Base-by-base conservation (phyloP, 2,888 invertebrate genomes). In the Drosophila atroscutellata region DNA sequence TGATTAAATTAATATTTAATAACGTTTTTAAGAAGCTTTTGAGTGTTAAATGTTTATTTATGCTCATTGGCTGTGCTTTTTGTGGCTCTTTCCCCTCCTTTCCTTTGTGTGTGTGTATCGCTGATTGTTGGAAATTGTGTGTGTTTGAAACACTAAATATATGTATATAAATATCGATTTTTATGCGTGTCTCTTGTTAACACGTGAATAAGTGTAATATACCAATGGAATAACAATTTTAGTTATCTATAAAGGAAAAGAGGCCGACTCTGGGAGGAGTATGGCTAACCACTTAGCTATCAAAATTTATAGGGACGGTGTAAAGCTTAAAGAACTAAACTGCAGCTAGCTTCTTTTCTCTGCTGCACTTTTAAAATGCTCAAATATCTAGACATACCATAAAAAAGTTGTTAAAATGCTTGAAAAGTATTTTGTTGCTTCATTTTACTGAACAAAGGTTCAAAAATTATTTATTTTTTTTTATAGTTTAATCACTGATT, bases 1-100 rank as follows among this genome's bases (percentile, higher is more conserved):
- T 86, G 86, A 80, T 87, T 87, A 87, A 84, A 87, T 90, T 84
- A 89, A 90, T 90, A 87, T 90, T 87, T 90, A 90, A 89, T 90
- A 87, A 87, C 72, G 74, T 86, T 89, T 89, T 86, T 80, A 90
- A 86, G 90, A 90, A 86, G 90, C 90, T 83, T 86, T 83, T 74
- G 90, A 86, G 85, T 86, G 85, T 86, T 86, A 90, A 89, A 88
- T 83, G 85, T 80, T 90, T 86, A 89, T 86, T 86, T 83, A 90
- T 88, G 89, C 73, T 79, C 75, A 60, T 67, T 73, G 78, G 30
- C 61, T 62, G 77, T 49, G 68, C 56, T 69, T 57, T 74, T n/a
- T 61, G 37, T 58, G n/a, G 52, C 55, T 67, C 32, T 9, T n/a
- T 47, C n/a, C 24, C 32, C 18, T 15, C 20, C 15, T 24, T 26